Conservation (phyloP, 2,888 invertebrate species). For the Agriopis leucophaearia region DNA sequence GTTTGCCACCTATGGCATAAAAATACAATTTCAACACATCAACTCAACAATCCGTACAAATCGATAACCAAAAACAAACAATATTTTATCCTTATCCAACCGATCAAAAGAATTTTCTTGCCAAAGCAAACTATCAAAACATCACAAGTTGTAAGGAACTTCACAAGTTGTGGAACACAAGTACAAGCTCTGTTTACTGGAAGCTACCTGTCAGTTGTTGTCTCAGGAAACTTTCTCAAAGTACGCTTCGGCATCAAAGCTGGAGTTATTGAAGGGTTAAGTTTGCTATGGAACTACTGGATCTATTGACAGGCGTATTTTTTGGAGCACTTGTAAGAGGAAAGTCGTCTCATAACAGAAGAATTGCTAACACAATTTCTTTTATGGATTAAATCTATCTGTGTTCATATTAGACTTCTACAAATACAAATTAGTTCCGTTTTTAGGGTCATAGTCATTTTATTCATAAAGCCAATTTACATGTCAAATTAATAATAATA, state of each 20-base stretch:
- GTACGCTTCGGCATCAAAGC: conserved; percentile 8
- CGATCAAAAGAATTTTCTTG: conserved; percentile 13
- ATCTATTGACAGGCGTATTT: conserved; percentile 1
- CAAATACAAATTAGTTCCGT: too few species aligned
- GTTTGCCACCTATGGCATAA: too few species aligned
- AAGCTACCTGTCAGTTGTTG: conserved; percentile 9
- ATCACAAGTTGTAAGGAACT: conserved; percentile 15
- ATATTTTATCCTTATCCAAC: background rate
- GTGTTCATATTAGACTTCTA: too few species aligned
- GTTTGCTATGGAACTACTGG: background rate
- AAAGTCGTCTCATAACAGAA: too few species aligned
- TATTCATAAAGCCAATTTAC: too few species aligned
- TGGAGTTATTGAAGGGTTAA: conserved; percentile 13
- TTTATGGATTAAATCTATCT: too few species aligned
- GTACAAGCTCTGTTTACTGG: conserved; percentile 4
- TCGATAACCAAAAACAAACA: conserved; percentile 2
- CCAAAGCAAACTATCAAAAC: conserved; percentile 22
- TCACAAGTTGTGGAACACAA: conserved; percentile 4
- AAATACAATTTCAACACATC: background rate
- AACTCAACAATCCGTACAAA: background rate
- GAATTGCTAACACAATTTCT: too few species aligned
- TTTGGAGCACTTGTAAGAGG: background rate
- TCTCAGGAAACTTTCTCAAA: conserved; percentile 15
- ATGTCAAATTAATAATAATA: too few species aligned
- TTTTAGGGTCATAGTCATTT: too few species aligned